These are phyloP conservation scores for Euplexia lucipara DNA, from an alignment of 2,888 invertebrate genomes.

Conservation along the genomic window DNA sequence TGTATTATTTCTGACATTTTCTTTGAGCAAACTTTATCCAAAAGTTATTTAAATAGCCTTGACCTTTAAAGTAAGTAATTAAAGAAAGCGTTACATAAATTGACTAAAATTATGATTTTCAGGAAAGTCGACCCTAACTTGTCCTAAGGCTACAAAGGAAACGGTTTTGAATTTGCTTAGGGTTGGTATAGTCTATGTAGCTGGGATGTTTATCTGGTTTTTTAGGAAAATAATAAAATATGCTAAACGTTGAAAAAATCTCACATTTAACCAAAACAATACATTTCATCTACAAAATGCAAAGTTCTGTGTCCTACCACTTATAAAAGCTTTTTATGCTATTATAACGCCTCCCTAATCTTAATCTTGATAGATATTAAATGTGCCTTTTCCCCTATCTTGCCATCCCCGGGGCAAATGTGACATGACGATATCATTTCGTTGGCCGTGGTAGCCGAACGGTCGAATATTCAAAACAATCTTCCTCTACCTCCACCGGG, in stretches of 20 bases:
- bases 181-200: neutral
- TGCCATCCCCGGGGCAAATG: slow-evolving; percentile 60
- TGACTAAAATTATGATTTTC: slow-evolving; percentile 24
- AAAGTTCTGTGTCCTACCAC: slow-evolving; percentile 8
- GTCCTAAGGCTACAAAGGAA: slow-evolving; percentile 8
- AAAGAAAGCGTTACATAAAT: slow-evolving; percentile 33
- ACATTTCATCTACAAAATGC: neutral
- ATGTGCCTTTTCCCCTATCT: slow-evolving; percentile 55
- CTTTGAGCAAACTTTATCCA: slow-evolving; percentile 20
- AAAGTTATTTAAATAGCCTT: slow-evolving; percentile 30
- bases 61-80: slow-evolving; percentile 31
- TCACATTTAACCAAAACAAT: too few species aligned
- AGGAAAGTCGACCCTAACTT: neutral
- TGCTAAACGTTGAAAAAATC: too few species aligned
- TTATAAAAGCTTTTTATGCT: slow-evolving; percentile 28
- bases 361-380: slow-evolving; percentile 61
- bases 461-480: slow-evolving; percentile 81
- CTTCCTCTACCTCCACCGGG: slow-evolving; percentile 67
- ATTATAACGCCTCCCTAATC: slow-evolving; percentile 66
- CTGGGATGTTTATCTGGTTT: too few species aligned
- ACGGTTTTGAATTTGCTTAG: slow-evolving; percentile 13
- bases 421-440: slow-evolving; percentile 69
- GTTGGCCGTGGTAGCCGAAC: slow-evolving; percentile 57
- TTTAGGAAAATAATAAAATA: too few species aligned
- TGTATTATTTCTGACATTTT: slow-evolving; percentile 36